phyloP scores from a whole-genome alignment of 2,797 vertebrate genomes.

The Bufotes viridis region DNA sequence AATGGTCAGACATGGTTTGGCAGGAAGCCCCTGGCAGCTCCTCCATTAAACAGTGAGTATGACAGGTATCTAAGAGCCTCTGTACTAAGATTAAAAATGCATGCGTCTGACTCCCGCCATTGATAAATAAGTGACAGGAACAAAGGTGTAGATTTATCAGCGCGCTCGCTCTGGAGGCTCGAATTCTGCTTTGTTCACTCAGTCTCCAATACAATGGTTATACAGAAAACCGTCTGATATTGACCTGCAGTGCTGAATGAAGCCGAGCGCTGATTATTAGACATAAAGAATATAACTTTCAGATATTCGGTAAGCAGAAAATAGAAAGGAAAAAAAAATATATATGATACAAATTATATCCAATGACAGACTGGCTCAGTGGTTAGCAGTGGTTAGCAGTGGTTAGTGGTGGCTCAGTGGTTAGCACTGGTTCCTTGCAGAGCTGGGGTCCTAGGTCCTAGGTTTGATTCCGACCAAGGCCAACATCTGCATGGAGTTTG shows the following conservation, averaged over 20 bases:
- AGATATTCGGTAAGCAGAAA: background rate
- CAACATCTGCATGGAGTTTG: no score
- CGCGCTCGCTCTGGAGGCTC: background rate
- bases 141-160: slow-evolving; percentile 8
- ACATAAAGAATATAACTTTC: background rate
- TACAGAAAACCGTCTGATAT: background rate
- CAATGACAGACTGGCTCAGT: background rate
- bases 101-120: background rate
- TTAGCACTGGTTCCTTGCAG: no score
- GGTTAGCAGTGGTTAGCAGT: no score
- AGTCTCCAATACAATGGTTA: background rate
- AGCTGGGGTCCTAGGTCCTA: no score
- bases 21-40: background rate
- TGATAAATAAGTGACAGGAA: slow-evolving; percentile 32
- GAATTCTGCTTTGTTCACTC: background rate
- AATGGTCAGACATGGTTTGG: background rate
- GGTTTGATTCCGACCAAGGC: no score
- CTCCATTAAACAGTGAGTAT: background rate
- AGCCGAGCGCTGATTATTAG: background rate
- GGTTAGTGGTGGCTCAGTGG: no score
- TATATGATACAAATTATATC: background rate
- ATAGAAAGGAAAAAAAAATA: background rate
- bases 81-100: background rate
- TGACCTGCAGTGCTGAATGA: background rate
- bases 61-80: background rate